Percentiles rank a stretch among this genome's conserved stretches.
phyloP scores from a whole-genome alignment of 2,888 invertebrate genomes.

The Caenorhabditis afra region DNA sequence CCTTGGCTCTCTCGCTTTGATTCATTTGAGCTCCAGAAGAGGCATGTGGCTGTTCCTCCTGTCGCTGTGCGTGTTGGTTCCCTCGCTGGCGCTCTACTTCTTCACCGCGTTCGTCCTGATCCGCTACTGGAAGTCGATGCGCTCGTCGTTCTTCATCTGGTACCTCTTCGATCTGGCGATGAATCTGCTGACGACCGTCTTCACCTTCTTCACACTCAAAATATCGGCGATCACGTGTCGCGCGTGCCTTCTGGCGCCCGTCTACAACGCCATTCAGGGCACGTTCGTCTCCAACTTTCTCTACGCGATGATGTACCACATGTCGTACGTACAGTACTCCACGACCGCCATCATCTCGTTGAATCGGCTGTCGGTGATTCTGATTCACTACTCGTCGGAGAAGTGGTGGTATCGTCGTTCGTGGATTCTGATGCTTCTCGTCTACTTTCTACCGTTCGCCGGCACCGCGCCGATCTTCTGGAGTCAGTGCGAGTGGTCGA shows the following conservation, averaged over 20 bases:
- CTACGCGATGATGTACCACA: conserved; percentile 45
- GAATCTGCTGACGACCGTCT: conserved; percentile 14
- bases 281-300: conserved; percentile 12
- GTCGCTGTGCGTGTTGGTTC: conserved; percentile 4
- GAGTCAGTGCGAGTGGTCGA: conserved; percentile 11
- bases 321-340: conserved; percentile 45
- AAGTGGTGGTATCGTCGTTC: conserved; percentile 16
- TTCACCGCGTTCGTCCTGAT: conserved; percentile 22
- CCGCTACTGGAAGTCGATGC: conserved; percentile 19
- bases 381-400: conserved; percentile 12
- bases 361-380: conserved; percentile 22
- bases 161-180: conserved; percentile 26
- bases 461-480: conserved; percentile 1
- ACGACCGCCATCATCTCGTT: conserved; percentile 29
- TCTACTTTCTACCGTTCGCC: conserved; percentile 2
- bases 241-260: neutral
- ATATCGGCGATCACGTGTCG: conserved; percentile 22
- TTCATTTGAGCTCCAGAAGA: neutral
- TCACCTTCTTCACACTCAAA: conserved; percentile 35
- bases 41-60: conserved; percentile 20
- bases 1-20: neutral
- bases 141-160: conserved; percentile 38
- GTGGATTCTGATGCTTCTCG: conserved; percentile 11
- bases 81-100: conserved; percentile 27
- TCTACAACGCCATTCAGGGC: neutral